Base-by-base conservation (phyloP, 2,888 invertebrate species). In the Abrostola triplasia region DNA sequence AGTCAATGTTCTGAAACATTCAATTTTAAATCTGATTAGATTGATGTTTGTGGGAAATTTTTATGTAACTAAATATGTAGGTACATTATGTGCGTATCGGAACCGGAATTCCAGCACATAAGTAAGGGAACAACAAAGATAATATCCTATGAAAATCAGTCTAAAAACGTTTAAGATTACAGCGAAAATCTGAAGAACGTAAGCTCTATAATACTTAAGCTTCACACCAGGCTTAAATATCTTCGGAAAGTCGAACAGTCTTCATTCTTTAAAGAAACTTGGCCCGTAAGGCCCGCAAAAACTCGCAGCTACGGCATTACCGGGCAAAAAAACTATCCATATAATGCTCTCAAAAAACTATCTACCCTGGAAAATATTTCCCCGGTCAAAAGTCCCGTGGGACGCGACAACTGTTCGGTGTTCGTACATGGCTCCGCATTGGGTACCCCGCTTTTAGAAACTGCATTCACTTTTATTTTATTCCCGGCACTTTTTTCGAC, bases 391-490 rank as follows among this genome's bases (percentile, higher is more conserved):
- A 86, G 84, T 88, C 91, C 87, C 90, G 88, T 84, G 90, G 89
- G 90, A 90, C 64, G 73, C 77, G 83, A 88, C 90, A 88, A 87
- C 87, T 89, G 90, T 86, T 87, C 88, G 52, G 63, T 80, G 84
- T 78, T 70, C 73, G 74, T 77, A 77, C 83, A 85, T 76, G 77
- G 76, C 73, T 82, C 76, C 79, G 86, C 83, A 86, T 90, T 87
- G 84, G 84, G 83, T 85, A 83, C 80, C 76, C 80, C 84, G 88
- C 88, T 90, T 90, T 91, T 87, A 88, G 67, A 82, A 86, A 85
- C 84, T 86, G 88, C 88, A 85, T 84, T 79, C 85, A 85, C 84
- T 88, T 89, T 89, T 89, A 89, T 90, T 91, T 90, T 87, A 86
- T 86, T 83, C 79, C 72, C 73, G 75, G 81, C 81, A 85, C 81